Percentiles rank a stretch among this genome's conserved stretches.
These are phyloP conservation scores for Oncorhynchus keta DNA, from an alignment of 2,113 vertebrate genomes.

Conservation along the genomic window DNA sequence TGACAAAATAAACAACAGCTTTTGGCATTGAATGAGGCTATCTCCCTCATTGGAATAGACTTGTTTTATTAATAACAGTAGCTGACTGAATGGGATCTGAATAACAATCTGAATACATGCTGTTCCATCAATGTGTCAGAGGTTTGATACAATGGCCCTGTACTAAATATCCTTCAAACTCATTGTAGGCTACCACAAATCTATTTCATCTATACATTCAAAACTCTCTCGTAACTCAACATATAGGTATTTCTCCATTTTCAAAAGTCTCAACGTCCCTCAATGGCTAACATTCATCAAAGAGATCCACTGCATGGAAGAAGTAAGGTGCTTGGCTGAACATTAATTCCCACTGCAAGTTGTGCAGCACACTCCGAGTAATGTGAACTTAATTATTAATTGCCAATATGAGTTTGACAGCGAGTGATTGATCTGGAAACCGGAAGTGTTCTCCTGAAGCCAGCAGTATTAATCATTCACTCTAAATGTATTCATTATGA, in stretches of 20 bases:
- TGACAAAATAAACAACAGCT: not conserved
- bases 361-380: constrained; percentile 3
- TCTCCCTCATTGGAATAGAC: not conserved
- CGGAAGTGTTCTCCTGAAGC: constrained; percentile 26
- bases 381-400: constrained; percentile 58
- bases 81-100: not conserved
- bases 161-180: not conserved
- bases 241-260: not conserved
- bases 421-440: constrained; percentile 59
- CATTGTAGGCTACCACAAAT: not conserved
- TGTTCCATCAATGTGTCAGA: not conserved
- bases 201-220: not conserved
- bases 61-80: not conserved
- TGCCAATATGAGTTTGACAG: constrained; percentile 62
- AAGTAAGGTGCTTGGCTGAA: not conserved
- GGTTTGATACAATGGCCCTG: not conserved
- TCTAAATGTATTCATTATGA: constrained; percentile 66
- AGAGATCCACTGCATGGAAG: constrained; percentile 11
- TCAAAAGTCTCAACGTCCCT: not conserved
- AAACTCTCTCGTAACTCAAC: not conserved
- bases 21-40: not conserved
- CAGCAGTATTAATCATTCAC: constrained; percentile 56
- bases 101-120: not conserved
- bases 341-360: constrained; percentile 14
- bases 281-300: not conserved